A percentile compares a stretch with the other conserved stretches of the same genome.
These are phyloP conservation scores for Hestina assimilis DNA, from an alignment of 1,140 invertebrate species.

Conservation along the genomic window DNA sequence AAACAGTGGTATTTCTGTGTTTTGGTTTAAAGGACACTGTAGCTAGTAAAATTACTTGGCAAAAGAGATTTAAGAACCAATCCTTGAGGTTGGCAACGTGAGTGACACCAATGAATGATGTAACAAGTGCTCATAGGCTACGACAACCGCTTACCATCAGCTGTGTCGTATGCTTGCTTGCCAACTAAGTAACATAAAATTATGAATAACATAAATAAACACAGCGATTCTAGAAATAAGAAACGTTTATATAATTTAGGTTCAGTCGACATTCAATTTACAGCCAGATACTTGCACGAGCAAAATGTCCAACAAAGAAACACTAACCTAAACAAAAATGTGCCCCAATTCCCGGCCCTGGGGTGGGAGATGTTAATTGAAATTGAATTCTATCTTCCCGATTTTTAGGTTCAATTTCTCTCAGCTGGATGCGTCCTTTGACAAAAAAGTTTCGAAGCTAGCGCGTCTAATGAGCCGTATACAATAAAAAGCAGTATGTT, in stretches of 20 bases:
- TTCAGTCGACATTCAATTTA: conserved; percentile 32
- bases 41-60: too few species aligned
- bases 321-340: conserved; percentile 49
- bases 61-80: too few species aligned
- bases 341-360: conserved; percentile 38
- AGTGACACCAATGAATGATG: too few species aligned
- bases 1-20: too few species aligned
- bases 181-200: neutral
- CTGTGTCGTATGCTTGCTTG: too few species aligned
- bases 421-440: conserved; percentile 17
- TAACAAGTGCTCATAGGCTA: too few species aligned
- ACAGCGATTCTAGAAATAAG: neutral
- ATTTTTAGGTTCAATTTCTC: conserved; percentile 24
- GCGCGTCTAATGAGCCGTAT: conserved; percentile 42
- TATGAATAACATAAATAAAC: neutral
- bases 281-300: conserved; percentile 30
- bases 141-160: too few species aligned
- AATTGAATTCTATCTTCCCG: conserved; percentile 5
- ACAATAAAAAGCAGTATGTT: conserved; percentile 39
- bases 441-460: conserved; percentile 35
- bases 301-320: conserved; percentile 45
- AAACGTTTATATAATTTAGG: conserved; percentile 25
- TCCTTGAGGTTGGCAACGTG: too few species aligned
- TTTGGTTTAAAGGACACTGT: too few species aligned
- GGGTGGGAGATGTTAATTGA: conserved; percentile 11